Base-by-base conservation (phyloP, 2,888 invertebrate species). In the Acanthosoma haemorrhoidale region DNA sequence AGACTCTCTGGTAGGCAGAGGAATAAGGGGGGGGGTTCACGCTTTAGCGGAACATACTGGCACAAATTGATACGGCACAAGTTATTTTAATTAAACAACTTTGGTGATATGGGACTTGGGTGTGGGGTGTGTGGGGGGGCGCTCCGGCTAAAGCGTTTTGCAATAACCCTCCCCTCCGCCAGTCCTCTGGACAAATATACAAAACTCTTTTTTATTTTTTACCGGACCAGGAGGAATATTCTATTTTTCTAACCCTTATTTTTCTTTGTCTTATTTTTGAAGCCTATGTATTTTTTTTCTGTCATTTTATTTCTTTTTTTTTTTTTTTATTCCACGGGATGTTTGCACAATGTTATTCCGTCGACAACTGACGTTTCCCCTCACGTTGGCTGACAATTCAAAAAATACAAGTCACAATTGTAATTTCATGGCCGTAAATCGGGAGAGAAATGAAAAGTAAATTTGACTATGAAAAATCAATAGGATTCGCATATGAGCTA, bases 81-180 rank as follows among this genome's bases (percentile, higher is more conserved):
- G 60, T 60, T 60, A 60, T 60, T 60, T 60, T 60, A 60, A 60
- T 60, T 60, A 60, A 60, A 60, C 60, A 60, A 60, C 34, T 60
- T 60, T 60, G 60, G 36, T 60, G 60, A 60, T 60, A 60, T 60
- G 60, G 60, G 60, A 32, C 34, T 36, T 34, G 13, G 43, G 25
- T 25, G 13, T 8, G 43, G 43, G 43, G 9, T 11, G 2, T n/a
- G 39, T 6, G 18, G 16, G 16, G 41, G 51, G 51, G 3, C 29
- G 25, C 51, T 36, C 16, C 32, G 18, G 60, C 16, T 60, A 36
- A 60, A 60, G 36, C 60, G 36, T 60, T 60, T 60, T 60, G 60
- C 60, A 60, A 60, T 60, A 60, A 34, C 60, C 60, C 60, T 32
- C 13, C 60, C 60, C 36, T 18, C 51, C 29, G 13, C 25, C n/a